Evolutionary conservation across 2,797 vertebrate genomes (phyloP), one percentile per base, ranked within the genome.

Genomic region (Leuciscus waleckii): DNA sequence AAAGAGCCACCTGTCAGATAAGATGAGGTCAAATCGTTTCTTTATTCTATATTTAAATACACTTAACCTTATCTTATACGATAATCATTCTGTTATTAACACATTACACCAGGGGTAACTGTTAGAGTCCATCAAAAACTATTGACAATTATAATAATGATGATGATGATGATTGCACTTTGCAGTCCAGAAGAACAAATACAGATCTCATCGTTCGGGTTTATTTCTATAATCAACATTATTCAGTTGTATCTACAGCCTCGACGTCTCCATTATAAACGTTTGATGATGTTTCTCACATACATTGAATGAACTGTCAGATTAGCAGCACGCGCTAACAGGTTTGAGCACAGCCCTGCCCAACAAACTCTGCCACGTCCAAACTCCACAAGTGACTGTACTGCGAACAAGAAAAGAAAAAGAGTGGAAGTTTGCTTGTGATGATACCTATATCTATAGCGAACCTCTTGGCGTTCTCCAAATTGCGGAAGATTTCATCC

Each of bases 391-490:
- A 84, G 75, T 83, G 67, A 78, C n/a, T 67, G 10, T 51, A 49
- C 29, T 7, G 29, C 58, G 29, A 39, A 26, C 8, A 68, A 56
- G 81, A 71, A 32, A 37, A 67, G 29, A 70, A 13, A 9, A 81
- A 84, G 74, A 23, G 0, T 17, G 9, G 0, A 41, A 6, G 41
- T 80, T 54, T 49, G 26, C 46, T 78, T 46, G 43, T 77, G 35
- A 63, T 83, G 82, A 87, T 95, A 99, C 98, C 98, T 95, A 99
- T 99, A 90, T 99, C 98, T 90, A 99, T 99, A 80, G 98, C 98
- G 94, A 99, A 99, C 87, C 97, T 96, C 93, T 99, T 99, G 82
- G 98, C 98, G 91, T 99, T 99, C 89, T 98, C 98, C 92, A 99
- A 91, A 88, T 99, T 99, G 61, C 98, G 97, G 90, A 99, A 99